Conservation (phyloP, 2,113 vertebrate species). For the Pachypanchax playfairii region DNA sequence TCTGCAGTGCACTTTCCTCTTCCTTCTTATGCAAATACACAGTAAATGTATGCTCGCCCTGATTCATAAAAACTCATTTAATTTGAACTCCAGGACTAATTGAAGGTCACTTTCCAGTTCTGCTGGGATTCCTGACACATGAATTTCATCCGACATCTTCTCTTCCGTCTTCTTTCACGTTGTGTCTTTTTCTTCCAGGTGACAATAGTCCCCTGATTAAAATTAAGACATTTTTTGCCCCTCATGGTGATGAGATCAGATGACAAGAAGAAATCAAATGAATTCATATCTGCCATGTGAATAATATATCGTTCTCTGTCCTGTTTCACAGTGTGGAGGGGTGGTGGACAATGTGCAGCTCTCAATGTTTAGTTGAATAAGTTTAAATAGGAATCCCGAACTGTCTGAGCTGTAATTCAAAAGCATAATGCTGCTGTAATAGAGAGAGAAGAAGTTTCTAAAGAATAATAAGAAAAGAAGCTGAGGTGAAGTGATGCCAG, state of each 20-base stretch:
- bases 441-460: background rate
- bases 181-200: slow-evolving; percentile 38
- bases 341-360: background rate
- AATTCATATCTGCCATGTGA: slow-evolving; percentile 6
- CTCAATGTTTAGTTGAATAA: background rate
- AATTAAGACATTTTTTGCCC: slow-evolving; percentile 43
- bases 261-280: slow-evolving; percentile 37
- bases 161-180: slow-evolving; percentile 29
- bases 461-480: slow-evolving; percentile 4
- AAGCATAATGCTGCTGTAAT: slow-evolving; percentile 1
- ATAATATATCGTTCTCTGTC: slow-evolving; percentile 11
- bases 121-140: slow-evolving; percentile 46
- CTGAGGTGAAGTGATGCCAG: slow-evolving; percentile 11
- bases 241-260: slow-evolving; percentile 38
- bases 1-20: background rate
- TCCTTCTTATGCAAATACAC: background rate
- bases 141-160: slow-evolving; percentile 47
- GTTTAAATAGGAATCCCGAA: slow-evolving; percentile 25
- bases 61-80: slow-evolving; percentile 20
- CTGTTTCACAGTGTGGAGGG: slow-evolving; percentile 24
- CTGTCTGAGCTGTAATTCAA: slow-evolving; percentile 1
- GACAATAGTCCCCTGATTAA: slow-evolving; percentile 63
- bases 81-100: slow-evolving; percentile 54
- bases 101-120: slow-evolving; percentile 42
- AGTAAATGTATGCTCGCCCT: background rate